Evolutionary conservation across 2,113 vertebrate genomes (phyloP).

Genomic region (Calidris pygmaea): DNA sequence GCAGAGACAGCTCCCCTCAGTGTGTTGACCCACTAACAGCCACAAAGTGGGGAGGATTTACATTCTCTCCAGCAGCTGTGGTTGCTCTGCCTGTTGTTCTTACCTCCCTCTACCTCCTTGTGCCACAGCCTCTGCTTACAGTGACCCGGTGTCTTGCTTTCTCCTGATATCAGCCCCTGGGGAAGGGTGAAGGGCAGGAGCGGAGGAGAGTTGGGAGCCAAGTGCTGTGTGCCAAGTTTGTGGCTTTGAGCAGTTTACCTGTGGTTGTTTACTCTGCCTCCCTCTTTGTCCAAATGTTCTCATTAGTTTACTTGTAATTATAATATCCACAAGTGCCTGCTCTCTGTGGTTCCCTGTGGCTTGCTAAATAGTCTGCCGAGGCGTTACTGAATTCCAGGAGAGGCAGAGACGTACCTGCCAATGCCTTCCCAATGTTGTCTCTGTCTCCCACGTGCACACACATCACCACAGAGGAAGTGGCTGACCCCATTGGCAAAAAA

Average conservation of each 20-base stretch:
- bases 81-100: neutral
- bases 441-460: neutral
- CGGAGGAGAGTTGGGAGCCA: neutral
- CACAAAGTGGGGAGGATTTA: neutral
- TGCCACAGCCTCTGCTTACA: neutral
- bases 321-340: neutral
- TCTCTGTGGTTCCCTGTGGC: neutral
- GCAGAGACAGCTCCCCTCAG: neutral
- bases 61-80: neutral
- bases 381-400: neutral
- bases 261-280: neutral
- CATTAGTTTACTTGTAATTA: neutral
- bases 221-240: neutral
- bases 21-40: neutral
- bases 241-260: neutral
- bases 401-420: fast-evolving
- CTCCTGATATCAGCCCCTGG: neutral
- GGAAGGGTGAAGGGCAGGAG: neutral
- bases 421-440: neutral
- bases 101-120: neutral
- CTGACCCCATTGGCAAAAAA: neutral
- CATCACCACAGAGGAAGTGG: neutral
- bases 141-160: neutral
- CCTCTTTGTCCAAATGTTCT: neutral
- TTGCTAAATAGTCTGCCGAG: neutral